A percentile compares a stretch with the other conserved stretches of the same genome.
Conservation (phyloP, 2,113 vertebrate species). For the Herpailurus yagouaroundi region DNA sequence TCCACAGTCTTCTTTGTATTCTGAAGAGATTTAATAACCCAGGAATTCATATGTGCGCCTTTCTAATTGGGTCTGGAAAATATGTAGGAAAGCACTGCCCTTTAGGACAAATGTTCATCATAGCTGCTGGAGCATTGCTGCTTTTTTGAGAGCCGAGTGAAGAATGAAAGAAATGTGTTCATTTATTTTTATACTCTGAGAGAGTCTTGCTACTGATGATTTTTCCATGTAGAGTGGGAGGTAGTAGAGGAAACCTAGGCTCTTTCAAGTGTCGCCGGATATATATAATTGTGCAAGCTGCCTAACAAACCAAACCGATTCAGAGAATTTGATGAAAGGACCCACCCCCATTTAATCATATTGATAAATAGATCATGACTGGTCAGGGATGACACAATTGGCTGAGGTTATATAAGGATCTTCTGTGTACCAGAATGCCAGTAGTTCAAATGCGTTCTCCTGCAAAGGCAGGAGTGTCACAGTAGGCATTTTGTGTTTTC, state of each 20-base stretch:
- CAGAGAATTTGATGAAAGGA: not conserved
- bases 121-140: not conserved
- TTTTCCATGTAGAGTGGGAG: constrained; percentile 32
- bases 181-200: constrained; percentile 26
- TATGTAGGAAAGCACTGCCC: not conserved
- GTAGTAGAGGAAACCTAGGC: not conserved
- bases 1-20: not conserved
- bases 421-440: not conserved
- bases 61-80: not conserved
- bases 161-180: not conserved
- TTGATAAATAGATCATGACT: not conserved
- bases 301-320: not conserved
- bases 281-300: not conserved
- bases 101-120: not conserved
- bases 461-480: no score
- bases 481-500: not conserved
- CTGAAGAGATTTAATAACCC: not conserved
- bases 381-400: not conserved
- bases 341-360: not conserved
- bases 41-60: not conserved
- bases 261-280: not conserved
- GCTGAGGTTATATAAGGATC: not conserved
- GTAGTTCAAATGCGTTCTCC: not conserved
- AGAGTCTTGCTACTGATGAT: not conserved
- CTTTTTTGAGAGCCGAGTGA: constrained; percentile 4